A percentile compares a stretch with the other conserved stretches of the same genome.
These are phyloP conservation scores for Furcifer pardalis DNA, from an alignment of 2,797 vertebrate species.

Conservation along the genomic window DNA sequence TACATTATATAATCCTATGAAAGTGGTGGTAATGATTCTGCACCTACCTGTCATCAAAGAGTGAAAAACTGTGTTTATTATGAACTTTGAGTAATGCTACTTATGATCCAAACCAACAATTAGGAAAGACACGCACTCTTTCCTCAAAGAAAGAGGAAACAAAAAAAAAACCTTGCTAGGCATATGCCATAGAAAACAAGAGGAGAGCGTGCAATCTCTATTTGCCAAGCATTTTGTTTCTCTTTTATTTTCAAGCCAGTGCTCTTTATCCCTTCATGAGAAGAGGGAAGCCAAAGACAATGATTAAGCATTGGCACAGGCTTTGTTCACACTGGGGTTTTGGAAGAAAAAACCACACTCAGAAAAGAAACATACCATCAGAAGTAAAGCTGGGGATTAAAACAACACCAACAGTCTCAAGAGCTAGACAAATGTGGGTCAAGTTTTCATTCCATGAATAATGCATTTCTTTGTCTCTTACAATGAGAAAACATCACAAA, in stretches of 20 bases:
- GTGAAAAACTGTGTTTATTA: too few species aligned
- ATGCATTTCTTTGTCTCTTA: conserved; percentile 14
- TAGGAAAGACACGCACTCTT: not conserved
- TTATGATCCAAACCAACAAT: not conserved
- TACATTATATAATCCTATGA: not conserved
- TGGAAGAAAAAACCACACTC: not conserved
- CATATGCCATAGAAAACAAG: not conserved
- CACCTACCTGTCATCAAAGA: too few species aligned
- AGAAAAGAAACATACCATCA: not conserved
- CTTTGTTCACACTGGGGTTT: not conserved
- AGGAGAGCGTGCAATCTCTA: not conserved
- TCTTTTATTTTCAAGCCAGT: too few species aligned
- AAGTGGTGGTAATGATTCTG: conserved; percentile 10
- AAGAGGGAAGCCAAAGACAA: not conserved
- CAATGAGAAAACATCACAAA: not conserved
- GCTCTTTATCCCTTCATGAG: not conserved
- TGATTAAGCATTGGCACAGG: not conserved
- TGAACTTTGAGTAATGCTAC: not conserved
- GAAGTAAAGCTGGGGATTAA: not conserved
- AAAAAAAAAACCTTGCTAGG: not conserved
- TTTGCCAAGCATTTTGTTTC: not conserved
- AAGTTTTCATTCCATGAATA: conserved; percentile 11
- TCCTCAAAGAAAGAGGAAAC: not conserved
- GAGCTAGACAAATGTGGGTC: not conserved
- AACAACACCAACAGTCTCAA: not conserved